Evolutionary conservation across 2,113 vertebrate species (phyloP).

Genomic region (Mus musculus): GRCm39 chr5:108109501-108110000

Average conservation of each 20-base stretch:
- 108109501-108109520: slow-evolving; percentile 70
- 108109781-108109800: slow-evolving; percentile 37
- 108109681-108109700: slow-evolving; percentile 68
- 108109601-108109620: slow-evolving; percentile 82
- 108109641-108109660: slow-evolving; percentile 84
- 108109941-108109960: slow-evolving; percentile 3
- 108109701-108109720: slow-evolving; percentile 68
- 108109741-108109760: slow-evolving; percentile 48
- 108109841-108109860: slow-evolving; percentile 10
- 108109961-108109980: background rate
- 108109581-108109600: slow-evolving; percentile 86
- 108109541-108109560: slow-evolving; percentile 81
- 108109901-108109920: slow-evolving; percentile 9
- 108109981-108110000: background rate
- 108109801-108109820: slow-evolving; percentile 51
- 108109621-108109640: slow-evolving; percentile 85
- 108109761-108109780: slow-evolving; percentile 63
- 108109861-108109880: background rate
- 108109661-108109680: slow-evolving; percentile 74
- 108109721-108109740: slow-evolving; percentile 66
- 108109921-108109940: background rate
- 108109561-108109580: slow-evolving; percentile 77
- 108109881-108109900: slow-evolving; percentile 49
- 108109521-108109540: slow-evolving; percentile 65
- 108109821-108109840: slow-evolving; percentile 29